Conservation (phyloP, 2,888 invertebrate species). For the Leptinotarsa peninsularis region DNA sequence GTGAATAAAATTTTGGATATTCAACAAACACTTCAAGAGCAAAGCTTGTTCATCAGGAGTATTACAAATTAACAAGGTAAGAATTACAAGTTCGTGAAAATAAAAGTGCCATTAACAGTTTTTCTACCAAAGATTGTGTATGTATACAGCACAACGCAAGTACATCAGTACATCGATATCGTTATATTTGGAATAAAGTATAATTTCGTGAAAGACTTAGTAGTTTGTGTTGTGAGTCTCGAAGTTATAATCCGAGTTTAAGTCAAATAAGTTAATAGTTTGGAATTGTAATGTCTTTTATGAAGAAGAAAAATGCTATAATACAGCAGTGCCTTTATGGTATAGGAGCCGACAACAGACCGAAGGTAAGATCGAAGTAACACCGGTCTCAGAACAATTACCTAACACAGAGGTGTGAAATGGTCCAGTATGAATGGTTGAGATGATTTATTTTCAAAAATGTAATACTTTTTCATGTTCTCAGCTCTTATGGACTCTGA, state of each 20-base stretch:
- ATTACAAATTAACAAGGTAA: conserved; percentile 41
- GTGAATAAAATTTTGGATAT: background rate
- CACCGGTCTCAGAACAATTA: conserved; percentile 61
- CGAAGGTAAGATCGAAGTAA: conserved; percentile 66
- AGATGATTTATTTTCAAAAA: conserved; percentile 21
- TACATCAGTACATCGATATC: conserved; percentile 51
- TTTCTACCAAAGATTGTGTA: conserved; percentile 63
- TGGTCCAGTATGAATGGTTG: conserved; percentile 40
- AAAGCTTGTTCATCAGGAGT: conserved; percentile 35
- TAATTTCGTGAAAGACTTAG: conserved; percentile 64
- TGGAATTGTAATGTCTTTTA: conserved; percentile 55
- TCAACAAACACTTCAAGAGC: conserved; percentile 27
- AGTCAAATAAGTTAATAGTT: conserved; percentile 54
- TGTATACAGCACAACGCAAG: conserved; percentile 57
- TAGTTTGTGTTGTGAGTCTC: conserved; percentile 66
- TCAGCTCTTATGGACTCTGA: conserved; percentile 71
- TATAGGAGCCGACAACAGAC: conserved; percentile 62
- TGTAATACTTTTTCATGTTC: conserved; percentile 43
- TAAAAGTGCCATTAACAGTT: conserved; percentile 62
- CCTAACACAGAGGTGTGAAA: conserved; percentile 53
- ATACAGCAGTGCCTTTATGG: conserved; percentile 64
- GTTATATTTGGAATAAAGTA: conserved; percentile 55
- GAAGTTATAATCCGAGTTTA: conserved; percentile 56
- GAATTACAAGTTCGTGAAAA: conserved; percentile 59
- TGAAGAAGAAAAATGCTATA: conserved; percentile 62